Percentiles rank a stretch among this genome's conserved stretches.
These are phyloP conservation scores for Mylabris sibirica DNA, from an alignment of 2,888 invertebrate species.

Conservation along the genomic window DNA sequence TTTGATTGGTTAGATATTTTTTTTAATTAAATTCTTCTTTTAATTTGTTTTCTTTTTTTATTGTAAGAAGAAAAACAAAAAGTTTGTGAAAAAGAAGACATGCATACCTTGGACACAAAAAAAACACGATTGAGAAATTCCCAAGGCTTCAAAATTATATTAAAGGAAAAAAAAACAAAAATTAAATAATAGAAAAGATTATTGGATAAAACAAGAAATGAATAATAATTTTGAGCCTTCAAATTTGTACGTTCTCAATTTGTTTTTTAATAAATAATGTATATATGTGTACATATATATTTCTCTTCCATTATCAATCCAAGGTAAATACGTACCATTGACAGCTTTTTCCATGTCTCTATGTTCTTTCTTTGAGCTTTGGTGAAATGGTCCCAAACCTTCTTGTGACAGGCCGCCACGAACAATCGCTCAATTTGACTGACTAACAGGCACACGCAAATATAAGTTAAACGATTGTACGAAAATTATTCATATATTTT, in stretches of 20 bases:
- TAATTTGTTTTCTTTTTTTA: not conserved
- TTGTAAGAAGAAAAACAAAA: slow-evolving; percentile 15
- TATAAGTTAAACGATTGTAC: slow-evolving; percentile 52
- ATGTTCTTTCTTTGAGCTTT: slow-evolving; percentile 99
- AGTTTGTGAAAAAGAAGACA: slow-evolving; percentile 26
- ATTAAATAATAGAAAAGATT: not conserved
- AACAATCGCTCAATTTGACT: slow-evolving; percentile 99
- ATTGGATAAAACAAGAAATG: not conserved
- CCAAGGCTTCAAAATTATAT: slow-evolving; percentile 35
- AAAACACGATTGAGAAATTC: slow-evolving; percentile 18
- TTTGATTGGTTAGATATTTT: slow-evolving; percentile 10
- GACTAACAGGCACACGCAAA: slow-evolving; percentile 75
- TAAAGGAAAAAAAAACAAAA: not conserved
- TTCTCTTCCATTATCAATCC: slow-evolving; percentile 39
- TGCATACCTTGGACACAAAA: slow-evolving; percentile 38
- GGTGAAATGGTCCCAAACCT: slow-evolving; percentile 99
- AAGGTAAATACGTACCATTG: slow-evolving; percentile 76
- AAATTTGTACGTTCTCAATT: slow-evolving; percentile 11
- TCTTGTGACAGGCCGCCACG: slow-evolving; percentile 94
- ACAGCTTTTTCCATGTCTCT: slow-evolving; percentile 97
- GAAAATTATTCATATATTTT: slow-evolving; percentile 5
- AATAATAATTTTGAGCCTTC: slow-evolving; percentile 18
- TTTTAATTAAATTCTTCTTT: no score
- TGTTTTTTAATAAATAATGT: not conserved
- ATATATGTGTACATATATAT: not conserved